phyloP scores from a whole-genome alignment of 2,888 invertebrate species.

The Myopa testacea region DNA sequence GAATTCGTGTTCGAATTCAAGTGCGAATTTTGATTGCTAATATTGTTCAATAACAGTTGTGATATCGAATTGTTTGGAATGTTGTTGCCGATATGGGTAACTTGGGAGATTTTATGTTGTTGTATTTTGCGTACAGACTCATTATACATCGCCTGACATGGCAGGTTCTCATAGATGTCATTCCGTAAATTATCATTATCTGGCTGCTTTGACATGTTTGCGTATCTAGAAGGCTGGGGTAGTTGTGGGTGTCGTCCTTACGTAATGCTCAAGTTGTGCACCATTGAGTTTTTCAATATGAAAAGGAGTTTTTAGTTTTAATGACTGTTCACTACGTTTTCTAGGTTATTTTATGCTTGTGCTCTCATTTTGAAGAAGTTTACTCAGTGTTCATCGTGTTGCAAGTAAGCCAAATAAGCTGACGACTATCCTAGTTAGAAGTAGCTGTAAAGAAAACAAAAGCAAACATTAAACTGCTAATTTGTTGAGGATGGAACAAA shows the following conservation, averaged over 20 bases:
- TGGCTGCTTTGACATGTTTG: constrained; percentile 66
- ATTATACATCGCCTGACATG: constrained; percentile 68
- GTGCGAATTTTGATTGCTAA: constrained; percentile 57
- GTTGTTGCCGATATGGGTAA: constrained; percentile 37
- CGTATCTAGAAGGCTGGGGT: too few species aligned
- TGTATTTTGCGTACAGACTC: constrained; percentile 68
- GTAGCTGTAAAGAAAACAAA: constrained; percentile 17
- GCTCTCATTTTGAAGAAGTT: not conserved
- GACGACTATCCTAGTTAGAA: not conserved
- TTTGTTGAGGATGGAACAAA: too few species aligned
- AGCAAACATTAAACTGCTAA: not conserved
- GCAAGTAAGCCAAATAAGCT: not conserved
- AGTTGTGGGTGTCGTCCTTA: too few species aligned
- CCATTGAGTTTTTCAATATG: too few species aligned
- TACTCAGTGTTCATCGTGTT: not conserved
- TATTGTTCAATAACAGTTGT: constrained; percentile 57
- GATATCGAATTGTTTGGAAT: constrained; percentile 53
- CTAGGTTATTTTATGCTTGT: not conserved
- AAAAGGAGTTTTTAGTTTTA: not conserved
- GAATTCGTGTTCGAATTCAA: constrained; percentile 44
- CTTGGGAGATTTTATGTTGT: constrained; percentile 57
- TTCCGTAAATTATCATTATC: constrained; percentile 68
- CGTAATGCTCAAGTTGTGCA: too few species aligned
- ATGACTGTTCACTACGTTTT: not conserved
- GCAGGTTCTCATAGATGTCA: constrained; percentile 68